These are phyloP conservation scores for Epinotia brunnichana DNA, from an alignment of 2,888 invertebrate genomes.

Conservation along the genomic window DNA sequence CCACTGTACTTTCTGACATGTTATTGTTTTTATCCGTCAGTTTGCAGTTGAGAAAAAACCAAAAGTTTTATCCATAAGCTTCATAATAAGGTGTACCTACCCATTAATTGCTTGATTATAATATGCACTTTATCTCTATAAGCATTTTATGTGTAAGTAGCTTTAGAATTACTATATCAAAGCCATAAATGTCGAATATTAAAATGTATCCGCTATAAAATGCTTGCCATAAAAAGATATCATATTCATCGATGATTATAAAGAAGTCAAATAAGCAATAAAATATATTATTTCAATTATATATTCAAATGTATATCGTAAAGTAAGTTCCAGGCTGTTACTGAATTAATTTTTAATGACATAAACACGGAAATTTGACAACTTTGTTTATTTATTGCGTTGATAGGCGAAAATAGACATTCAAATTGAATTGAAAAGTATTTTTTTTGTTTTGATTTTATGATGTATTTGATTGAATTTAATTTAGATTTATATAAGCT, in stretches of 20 bases:
- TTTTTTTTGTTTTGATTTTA: too few species aligned
- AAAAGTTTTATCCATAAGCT: too few species aligned
- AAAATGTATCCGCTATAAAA: neutral
- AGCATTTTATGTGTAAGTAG: neutral
- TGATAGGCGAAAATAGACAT: neutral
- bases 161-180: too few species aligned
- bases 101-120: neutral
- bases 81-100: too few species aligned
- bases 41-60: too few species aligned
- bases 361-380: neutral
- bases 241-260: neutral
- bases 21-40: too few species aligned
- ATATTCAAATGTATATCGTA: constrained; percentile 2
- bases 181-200: neutral
- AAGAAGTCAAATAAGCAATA: constrained; percentile 6
- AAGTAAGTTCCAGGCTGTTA: neutral
- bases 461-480: too few species aligned
- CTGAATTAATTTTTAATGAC: constrained; percentile 1
- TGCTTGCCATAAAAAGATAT: neutral
- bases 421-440: neutral
- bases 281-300: neutral
- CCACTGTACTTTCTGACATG: too few species aligned
- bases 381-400: neutral
- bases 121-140: neutral
- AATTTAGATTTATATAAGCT: too few species aligned